Evolutionary conservation across 2,113 vertebrate species (phyloP).

Genomic region (Ascaphus truei): DNA sequence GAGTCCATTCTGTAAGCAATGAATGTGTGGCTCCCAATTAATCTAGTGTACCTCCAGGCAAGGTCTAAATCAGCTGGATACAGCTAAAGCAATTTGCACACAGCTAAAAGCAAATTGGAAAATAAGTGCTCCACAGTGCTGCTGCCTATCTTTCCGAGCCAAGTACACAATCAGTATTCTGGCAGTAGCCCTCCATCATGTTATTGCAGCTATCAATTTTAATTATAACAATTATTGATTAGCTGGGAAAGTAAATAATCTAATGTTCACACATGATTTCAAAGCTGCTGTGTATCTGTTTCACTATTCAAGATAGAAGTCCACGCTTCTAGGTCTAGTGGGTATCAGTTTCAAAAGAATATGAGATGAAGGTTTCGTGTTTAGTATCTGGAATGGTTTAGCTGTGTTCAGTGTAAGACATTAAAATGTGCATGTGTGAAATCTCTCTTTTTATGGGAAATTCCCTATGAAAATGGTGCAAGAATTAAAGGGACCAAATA

Average conservation of each 20-base stretch:
- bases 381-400: neutral
- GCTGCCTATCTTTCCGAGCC: conserved; percentile 73
- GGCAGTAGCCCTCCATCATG: conserved; percentile 67
- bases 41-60: conserved; percentile 78
- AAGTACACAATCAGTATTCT: conserved; percentile 77
- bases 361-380: no score
- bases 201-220: conserved; percentile 83
- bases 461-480: neutral
- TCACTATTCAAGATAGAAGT: neutral
- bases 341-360: neutral
- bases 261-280: conserved; percentile 53
- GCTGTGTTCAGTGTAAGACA: neutral
- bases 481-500: neutral
- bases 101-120: conserved; percentile 82
- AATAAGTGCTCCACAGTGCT: conserved; percentile 69
- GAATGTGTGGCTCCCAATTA: conserved; percentile 77
- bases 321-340: neutral
- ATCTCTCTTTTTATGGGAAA: neutral
- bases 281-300: conserved; percentile 17
- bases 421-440: neutral
- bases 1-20: conserved; percentile 80
- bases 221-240: conserved; percentile 86
- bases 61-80: conserved; percentile 83
- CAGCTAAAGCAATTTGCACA: conserved; percentile 80
- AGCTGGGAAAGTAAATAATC: conserved; percentile 72